Conservation (phyloP, 2,888 invertebrate species). For the Physocephala rufipes region DNA sequence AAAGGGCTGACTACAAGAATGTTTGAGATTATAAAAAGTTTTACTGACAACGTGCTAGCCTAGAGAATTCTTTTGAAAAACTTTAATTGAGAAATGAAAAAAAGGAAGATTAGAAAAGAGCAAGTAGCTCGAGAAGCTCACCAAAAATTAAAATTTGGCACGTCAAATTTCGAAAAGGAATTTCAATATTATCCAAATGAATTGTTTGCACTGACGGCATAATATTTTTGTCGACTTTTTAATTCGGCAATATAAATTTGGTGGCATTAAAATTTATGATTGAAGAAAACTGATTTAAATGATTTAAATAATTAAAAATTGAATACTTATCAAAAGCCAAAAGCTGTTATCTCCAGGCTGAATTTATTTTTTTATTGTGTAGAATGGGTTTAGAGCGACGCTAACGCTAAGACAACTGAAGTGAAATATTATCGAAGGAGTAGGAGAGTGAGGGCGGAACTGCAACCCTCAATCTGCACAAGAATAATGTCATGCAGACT, state of each 20-base stretch:
- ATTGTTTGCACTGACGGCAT: constrained; percentile 60
- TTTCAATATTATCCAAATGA: constrained; percentile 36
- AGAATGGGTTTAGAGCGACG: background rate
- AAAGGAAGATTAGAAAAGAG: constrained; percentile 5
- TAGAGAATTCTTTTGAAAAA: background rate
- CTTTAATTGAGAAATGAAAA: background rate
- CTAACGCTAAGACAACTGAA: no score
- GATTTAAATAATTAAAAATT: background rate
- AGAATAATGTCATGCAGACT: no score
- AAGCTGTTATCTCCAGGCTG: constrained; percentile 15
- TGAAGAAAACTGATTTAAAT: no score
- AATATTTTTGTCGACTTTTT: constrained; percentile 60
- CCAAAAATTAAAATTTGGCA: constrained; percentile 11
- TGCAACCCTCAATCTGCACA: no score
- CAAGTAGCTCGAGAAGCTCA: constrained; percentile 28
- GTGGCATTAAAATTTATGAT: constrained; percentile 43
- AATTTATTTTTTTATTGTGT: constrained; percentile 47
- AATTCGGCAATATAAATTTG: constrained; percentile 61
- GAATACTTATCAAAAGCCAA: constrained; percentile 21
- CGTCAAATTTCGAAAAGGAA: background rate
- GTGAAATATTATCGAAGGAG: no score
- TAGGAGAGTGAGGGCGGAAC: no score
- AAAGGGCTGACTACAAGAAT: no score
- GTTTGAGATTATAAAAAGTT: constrained; percentile 1
- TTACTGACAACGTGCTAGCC: background rate